These are phyloP conservation scores for Papilio protenor DNA, from an alignment of 2,888 invertebrate species.

Conservation along the genomic window DNA sequence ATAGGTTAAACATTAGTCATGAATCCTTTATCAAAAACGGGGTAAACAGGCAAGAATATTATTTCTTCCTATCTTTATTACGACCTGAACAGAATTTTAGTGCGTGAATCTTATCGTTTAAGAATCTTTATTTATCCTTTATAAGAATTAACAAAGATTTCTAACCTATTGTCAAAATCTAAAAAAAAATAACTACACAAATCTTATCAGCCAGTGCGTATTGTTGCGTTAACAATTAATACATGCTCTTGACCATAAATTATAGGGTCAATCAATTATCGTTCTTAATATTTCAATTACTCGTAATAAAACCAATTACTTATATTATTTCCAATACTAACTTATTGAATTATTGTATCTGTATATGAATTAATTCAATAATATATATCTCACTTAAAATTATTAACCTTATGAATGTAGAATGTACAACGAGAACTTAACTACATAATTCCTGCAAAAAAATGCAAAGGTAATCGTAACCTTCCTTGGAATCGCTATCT, in stretches of 20 bases:
- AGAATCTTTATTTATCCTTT: no score
- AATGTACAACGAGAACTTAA: no score
- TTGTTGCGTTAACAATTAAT: neutral
- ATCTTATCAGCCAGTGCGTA: slow-evolving; percentile 4
- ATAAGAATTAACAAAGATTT: no score
- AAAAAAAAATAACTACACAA: neutral
- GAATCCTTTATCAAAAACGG: neutral
- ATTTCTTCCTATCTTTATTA: neutral
- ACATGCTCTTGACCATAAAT: slow-evolving; percentile 26
- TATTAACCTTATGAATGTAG: no score
- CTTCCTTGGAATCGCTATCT: no score
- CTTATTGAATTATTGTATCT: neutral
- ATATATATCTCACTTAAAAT: no score
- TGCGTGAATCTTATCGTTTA: neutral
- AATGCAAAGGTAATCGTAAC: no score
- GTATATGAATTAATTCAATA: neutral
- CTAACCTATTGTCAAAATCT: no score
- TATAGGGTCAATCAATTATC: slow-evolving; percentile 31
- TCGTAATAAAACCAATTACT: neutral
- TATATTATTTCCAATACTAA: no score
- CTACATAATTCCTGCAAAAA: no score
- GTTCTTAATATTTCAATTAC: slow-evolving; percentile 17
- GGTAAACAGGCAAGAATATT: neutral
- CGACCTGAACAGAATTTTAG: neutral
- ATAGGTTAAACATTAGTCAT: neutral